Evolutionary conservation across 2,888 invertebrate genomes (phyloP), one percentile per base, ranked within the genome.

Genomic region (Melieria picta): DNA sequence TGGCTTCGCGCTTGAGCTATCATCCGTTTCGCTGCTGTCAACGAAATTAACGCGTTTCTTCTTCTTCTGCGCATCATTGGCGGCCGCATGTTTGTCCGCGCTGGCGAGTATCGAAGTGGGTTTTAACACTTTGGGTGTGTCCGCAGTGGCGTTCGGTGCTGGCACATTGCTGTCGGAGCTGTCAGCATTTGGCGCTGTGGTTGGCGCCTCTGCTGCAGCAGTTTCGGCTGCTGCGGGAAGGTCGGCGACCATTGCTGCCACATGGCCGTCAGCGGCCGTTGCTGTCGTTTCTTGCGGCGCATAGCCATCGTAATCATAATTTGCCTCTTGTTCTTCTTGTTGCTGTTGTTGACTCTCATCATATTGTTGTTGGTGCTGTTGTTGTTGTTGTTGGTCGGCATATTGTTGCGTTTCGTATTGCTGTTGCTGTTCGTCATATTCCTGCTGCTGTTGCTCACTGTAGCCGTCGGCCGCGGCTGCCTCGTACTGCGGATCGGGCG

Each of bases 41-140:
- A 85, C 83, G 76, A 86, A 86, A 80, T 84, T 86, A 75, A 86
- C 86, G 78, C 84, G 84, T 78, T 86, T 86, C 80, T 86, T 86
- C 78, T 85, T 86, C 77, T 86, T 86, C 46, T 80, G 80, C 74
- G 83, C 81, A 72, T 86, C 86, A 77, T 80, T 84, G 76, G 84
- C 72, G 73, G 81, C 72, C 74, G 78, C 76, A 75, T 80, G 66
- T 78, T 81, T 83, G 75, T 83, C 83, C 7, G 72, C 61, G 43
- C 75, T 69, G 73, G 79, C 76, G 78, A 84, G 80, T 74, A 83
- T 84, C 75, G 84, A 84, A 69, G 83, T 82, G 72, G 83, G 83
- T 69, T 76, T 77, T 10, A 63, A 42, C 1, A 45, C 58, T 45
- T 70, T 70, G 0, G 60, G n/a, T 0, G 60, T 4, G 13, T 10